Percentiles rank a stretch among this genome's conserved stretches.
These are phyloP conservation scores for Sarcophilus harrisii DNA, from an alignment of 2,797 vertebrate species.

Conservation along the genomic window DNA sequence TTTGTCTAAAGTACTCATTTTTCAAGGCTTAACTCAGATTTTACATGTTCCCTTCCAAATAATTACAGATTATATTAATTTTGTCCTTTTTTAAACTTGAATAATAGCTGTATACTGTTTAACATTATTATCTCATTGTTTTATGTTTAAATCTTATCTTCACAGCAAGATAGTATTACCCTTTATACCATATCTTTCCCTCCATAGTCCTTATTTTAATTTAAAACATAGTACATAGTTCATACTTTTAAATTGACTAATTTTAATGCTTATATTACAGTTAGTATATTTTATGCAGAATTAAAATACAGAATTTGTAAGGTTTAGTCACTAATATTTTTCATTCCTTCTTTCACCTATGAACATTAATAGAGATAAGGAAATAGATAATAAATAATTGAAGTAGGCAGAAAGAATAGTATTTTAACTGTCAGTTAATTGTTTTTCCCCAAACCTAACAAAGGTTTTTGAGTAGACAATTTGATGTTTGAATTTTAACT, in stretches of 20 bases:
- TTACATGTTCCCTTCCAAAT: neutral
- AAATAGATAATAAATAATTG: neutral
- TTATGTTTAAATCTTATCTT: conserved; percentile 18
- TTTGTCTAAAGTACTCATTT: conserved; percentile 22
- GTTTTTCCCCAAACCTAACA: neutral
- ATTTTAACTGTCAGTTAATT: neutral
- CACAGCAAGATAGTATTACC: neutral
- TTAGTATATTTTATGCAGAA: neutral
- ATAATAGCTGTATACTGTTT: neutral
- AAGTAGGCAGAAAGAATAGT: neutral
- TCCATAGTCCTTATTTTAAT: neutral
- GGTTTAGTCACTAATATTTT: neutral
- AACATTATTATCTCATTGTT: conserved; percentile 17
- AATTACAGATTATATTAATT: conserved; percentile 12
- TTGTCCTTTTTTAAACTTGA: conserved; percentile 29
- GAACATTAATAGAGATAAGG: neutral
- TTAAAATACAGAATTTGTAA: neutral
- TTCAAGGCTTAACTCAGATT: neutral
- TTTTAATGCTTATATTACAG: neutral
- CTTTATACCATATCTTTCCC: neutral
- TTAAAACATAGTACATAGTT: neutral
- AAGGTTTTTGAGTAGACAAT: neutral
- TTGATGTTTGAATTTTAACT: neutral
- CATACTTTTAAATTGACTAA: neutral
- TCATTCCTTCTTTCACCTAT: neutral